Base-by-base conservation (phyloP, 2,113 vertebrate genomes). In the Oreochromis tanganicae region DNA sequence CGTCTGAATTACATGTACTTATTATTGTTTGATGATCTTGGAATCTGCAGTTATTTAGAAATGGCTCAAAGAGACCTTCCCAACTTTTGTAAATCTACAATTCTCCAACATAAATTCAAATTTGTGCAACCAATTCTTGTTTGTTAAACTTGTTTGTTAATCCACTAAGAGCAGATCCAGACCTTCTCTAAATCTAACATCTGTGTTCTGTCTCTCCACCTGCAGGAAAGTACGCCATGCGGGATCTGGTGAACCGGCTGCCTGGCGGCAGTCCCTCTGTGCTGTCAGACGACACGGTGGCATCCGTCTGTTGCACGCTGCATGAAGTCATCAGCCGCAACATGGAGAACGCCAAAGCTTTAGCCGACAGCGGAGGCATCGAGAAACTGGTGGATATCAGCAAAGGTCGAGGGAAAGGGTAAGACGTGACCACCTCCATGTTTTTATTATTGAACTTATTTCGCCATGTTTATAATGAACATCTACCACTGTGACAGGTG, bases 271-370 rank as follows among this genome's bases (percentile, higher is more conserved):
- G 85, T 0, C 97, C 98, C 0, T 95, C 96, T 3, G 91, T 97
- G 46, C 92, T 99, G 83, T 99, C 98, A 0, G 99, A 99, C 4
- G 98, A 99, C 91, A 99, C 98, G 0, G 97, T 98, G 84, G 98
- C 98, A 0, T 98, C 98, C 0, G 97, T 99, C 89, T 99, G 98
- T 96, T 99, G 99, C 34, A 98, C 99, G 10, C 94, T 99, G 92
- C 98, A 99, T 1, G 99, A 99, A 94, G 99, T 99, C 95, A 98
- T 98, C 59, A 99, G 98, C 92, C 98, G 98, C 84, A 99, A 99
- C 95, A 98, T 99, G 97, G 98, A 99, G 92, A 99, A 99, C 0
- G 99, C 99, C 91, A 99, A 99, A 87, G 98, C 99, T 7, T 96
- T 99, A n/a, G 98, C 98, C 0, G 98, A 99, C 88, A 97, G 97